These are phyloP conservation scores for Tetragonula carbonaria DNA, from an alignment of 2,888 invertebrate species.

Conservation along the genomic window DNA sequence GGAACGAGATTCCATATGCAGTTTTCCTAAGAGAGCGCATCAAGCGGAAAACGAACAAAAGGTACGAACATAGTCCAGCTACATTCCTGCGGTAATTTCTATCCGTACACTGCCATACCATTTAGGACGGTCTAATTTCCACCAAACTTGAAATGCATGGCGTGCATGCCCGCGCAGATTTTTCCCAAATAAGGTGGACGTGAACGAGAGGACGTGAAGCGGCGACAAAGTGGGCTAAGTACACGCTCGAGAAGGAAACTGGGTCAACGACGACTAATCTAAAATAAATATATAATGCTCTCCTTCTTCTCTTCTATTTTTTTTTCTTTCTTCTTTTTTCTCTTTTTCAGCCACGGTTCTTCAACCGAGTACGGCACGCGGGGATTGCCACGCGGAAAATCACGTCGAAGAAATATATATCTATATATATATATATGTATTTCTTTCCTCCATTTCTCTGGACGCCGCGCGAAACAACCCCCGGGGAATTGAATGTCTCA, in stretches of 20 bases:
- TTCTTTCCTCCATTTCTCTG: not conserved
- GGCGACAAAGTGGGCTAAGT: conserved; percentile 43
- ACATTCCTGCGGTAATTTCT: conserved; percentile 16
- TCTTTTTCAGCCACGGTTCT: conserved; percentile 12
- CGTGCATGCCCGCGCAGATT: conserved; percentile 43
- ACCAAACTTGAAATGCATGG: conserved; percentile 24
- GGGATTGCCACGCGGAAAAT: conserved; percentile 33
- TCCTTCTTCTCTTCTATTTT: not conserved
- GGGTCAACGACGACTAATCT: conserved; percentile 55
- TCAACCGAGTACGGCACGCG: not conserved
- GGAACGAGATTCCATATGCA: too few species aligned
- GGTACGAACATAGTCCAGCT: not conserved
- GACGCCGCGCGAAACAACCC: conserved; percentile 13
- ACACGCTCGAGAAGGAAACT: conserved; percentile 22
- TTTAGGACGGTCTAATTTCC: conserved; percentile 41
- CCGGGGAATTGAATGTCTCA: conserved; percentile 75
- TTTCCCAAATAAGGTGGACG: conserved; percentile 34
- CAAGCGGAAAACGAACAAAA: not conserved
- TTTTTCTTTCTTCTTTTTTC: not conserved
- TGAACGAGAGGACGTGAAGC: conserved; percentile 31
- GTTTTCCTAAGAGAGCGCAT: too few species aligned
- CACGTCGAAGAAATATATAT: conserved; percentile 12
- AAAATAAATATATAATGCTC: conserved; percentile 50
- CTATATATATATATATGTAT: too few species aligned
- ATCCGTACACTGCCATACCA: not conserved